Conservation (phyloP, 2,797 vertebrate species). For the Pseudomugil tenellus region DNA sequence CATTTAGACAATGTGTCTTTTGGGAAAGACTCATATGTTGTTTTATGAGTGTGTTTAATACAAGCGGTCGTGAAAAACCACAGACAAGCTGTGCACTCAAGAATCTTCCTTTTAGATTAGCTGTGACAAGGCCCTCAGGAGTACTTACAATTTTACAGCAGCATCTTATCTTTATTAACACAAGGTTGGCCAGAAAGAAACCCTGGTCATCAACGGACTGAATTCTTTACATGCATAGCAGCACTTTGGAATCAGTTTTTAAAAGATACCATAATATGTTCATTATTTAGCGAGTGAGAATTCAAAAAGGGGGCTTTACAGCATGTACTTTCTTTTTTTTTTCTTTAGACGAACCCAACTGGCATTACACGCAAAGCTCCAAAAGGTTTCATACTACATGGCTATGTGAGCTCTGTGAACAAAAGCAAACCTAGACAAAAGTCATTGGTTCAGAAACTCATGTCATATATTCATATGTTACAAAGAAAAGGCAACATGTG, state of each 20-base stretch:
- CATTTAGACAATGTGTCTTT: conserved; percentile 56
- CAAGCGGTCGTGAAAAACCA: conserved; percentile 41
- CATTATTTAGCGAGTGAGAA: not conserved
- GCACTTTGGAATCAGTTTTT: not conserved
- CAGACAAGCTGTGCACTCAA: conserved; percentile 21
- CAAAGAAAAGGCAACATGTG: no score
- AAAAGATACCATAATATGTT: not conserved
- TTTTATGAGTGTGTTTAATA: conserved; percentile 61
- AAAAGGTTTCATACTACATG: no score
- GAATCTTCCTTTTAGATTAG: conserved; percentile 59
- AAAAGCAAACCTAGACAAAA: no score
- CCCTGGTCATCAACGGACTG: conserved; percentile 3
- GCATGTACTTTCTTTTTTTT: not conserved
- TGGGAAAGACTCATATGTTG: conserved; percentile 57
- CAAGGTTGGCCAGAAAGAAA: conserved; percentile 9
- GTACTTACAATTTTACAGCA: conserved; percentile 39
- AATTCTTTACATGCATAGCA: not conserved
- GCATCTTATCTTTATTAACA: conserved; percentile 38
- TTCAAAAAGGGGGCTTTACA: not conserved
- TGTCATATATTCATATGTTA: no score
- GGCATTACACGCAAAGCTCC: no score
- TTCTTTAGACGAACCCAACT: not conserved
- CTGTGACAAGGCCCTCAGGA: conserved; percentile 48
- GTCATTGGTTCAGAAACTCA: no score
- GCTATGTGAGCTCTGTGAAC: no score